Evolutionary conservation across 2,888 invertebrate genomes (phyloP).

Genomic region (Lasioglossum malachurum): DNA sequence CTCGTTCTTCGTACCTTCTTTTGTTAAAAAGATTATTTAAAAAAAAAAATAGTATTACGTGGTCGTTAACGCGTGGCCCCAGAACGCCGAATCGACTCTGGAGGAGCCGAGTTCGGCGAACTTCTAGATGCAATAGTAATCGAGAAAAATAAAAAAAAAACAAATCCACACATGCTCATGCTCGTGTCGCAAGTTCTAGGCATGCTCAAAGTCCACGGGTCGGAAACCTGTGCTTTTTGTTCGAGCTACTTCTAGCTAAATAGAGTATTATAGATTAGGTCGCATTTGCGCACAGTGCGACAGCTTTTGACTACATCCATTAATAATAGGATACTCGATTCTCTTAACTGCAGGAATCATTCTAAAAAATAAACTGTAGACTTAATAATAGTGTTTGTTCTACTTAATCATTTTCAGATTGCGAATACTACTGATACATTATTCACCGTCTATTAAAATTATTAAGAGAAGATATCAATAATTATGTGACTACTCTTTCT

Average conservation of each 20-base stretch:
- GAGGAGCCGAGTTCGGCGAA: conserved; percentile 39
- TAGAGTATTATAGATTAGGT: conserved; percentile 7
- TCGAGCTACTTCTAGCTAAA: background rate
- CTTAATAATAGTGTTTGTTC: background rate
- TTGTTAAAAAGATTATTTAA: background rate
- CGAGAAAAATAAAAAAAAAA: conserved; percentile 41
- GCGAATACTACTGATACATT: background rate
- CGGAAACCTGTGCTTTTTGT: background rate
- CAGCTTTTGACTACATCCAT: background rate
- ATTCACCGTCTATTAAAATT: no score
- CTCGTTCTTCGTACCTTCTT: background rate
- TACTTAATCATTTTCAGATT: background rate
- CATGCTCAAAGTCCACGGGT: conserved; percentile 62
- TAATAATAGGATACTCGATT: background rate
- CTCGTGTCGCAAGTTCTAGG: conserved; percentile 61
- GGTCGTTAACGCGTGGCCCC: conserved; percentile 51
- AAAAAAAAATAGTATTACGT: conserved; percentile 9
- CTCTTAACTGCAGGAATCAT: background rate
- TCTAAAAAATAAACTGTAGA: background rate
- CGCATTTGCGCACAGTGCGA: background rate
- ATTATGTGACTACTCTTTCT: background rate
- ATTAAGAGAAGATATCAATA: no score
- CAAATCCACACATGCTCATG: conserved; percentile 71
- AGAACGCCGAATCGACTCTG: conserved; percentile 28
- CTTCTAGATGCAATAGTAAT: conserved; percentile 63